Conservation (phyloP, 2,888 invertebrate genomes). For the Corythucha ciliata region DNA sequence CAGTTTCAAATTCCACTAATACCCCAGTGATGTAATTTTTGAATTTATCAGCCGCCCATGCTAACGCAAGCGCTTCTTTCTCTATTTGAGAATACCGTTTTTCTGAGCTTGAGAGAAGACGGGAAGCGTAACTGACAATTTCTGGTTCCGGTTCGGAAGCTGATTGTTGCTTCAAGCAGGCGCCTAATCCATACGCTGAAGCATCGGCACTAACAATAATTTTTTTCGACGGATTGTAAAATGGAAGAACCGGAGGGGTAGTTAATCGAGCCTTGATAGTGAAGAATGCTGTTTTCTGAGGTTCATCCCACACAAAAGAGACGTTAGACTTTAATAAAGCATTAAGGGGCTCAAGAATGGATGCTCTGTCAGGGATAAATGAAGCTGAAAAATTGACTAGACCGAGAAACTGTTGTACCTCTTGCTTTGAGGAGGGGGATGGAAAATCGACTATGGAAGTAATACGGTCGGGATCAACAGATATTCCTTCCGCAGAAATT, state of each 20-base stretch:
- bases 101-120: no score
- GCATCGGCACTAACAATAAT: no score
- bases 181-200: no score
- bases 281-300: slow-evolving; percentile 15
- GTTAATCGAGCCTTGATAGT: slow-evolving; percentile 7
- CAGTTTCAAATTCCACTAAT: neutral
- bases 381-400: slow-evolving; percentile 7
- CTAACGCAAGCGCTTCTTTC: no score
- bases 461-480: slow-evolving; percentile 20
- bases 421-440: slow-evolving; percentile 16
- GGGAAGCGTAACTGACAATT: no score
- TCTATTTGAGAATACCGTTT: no score
- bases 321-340: slow-evolving; percentile 16
- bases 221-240: no score
- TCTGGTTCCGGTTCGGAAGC: no score
- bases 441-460: slow-evolving; percentile 21
- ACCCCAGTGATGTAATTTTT: neutral
- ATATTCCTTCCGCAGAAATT: slow-evolving; percentile 28
- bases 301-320: slow-evolving; percentile 14
- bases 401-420: slow-evolving; percentile 23
- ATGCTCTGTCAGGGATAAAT: slow-evolving; percentile 22
- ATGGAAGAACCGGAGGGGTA: no score
- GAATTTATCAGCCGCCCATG: slow-evolving; percentile 7
- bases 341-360: slow-evolving; percentile 16
- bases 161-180: no score